Percentiles rank a stretch among this genome's conserved stretches.
phyloP scores from a whole-genome alignment of 2,797 vertebrate species.

The Anabacerthia variegaticeps region DNA sequence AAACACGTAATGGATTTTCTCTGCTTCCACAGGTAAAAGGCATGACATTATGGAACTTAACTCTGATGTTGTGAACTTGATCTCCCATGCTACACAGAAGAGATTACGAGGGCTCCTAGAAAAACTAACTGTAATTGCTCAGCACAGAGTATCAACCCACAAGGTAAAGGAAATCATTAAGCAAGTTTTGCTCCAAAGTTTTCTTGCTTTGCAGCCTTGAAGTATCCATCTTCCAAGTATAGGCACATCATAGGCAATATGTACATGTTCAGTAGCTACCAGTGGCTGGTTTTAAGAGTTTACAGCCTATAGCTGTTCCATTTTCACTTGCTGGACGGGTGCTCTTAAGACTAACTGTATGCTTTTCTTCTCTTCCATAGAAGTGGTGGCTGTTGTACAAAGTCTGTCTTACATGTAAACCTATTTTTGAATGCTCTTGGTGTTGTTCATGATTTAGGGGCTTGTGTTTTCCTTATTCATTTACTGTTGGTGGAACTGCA shows the following conservation, averaged over 20 bases:
- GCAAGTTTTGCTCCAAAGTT: slow-evolving; percentile 29
- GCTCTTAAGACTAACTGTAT: not conserved
- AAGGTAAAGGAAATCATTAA: slow-evolving; percentile 82
- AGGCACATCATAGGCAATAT: not conserved
- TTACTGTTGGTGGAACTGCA: not conserved
- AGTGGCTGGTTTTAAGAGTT: not conserved
- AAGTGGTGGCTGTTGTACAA: not conserved
- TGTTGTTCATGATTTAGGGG: not conserved
- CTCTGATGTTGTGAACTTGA: slow-evolving; percentile 89
- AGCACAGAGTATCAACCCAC: slow-evolving; percentile 82
- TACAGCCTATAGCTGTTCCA: not conserved
- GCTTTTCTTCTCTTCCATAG: not conserved
- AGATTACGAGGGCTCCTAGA: slow-evolving; percentile 88
- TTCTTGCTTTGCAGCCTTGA: slow-evolving; percentile 21
- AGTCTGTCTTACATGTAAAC: not conserved
- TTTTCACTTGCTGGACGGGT: not conserved
- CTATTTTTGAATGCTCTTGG: not conserved
- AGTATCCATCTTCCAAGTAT: not conserved
- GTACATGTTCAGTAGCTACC: not conserved
- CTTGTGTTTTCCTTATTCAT: not conserved
- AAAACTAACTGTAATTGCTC: slow-evolving; percentile 86
- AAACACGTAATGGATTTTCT: slow-evolving; percentile 95
- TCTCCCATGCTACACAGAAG: slow-evolving; percentile 92
- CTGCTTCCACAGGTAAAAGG: slow-evolving; percentile 89
- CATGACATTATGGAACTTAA: slow-evolving; percentile 88